Evolutionary conservation across 1,140 invertebrate species (phyloP).

Genomic region (Coboldia fuscipes): DNA sequence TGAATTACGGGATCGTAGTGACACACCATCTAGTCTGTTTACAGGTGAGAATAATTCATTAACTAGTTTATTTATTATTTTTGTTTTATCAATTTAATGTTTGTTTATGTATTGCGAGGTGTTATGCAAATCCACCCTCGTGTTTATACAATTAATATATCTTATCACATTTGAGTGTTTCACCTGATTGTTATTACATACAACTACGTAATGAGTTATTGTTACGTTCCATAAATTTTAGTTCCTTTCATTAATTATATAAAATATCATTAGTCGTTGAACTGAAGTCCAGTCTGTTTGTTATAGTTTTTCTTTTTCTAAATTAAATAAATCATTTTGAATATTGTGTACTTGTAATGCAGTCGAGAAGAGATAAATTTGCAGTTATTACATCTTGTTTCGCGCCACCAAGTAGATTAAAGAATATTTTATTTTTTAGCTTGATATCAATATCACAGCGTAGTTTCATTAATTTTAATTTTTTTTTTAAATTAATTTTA

Average conservation of each 20-base stretch:
- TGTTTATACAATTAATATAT: not conserved
- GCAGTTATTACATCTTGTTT: too few relatives aligned
- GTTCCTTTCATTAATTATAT: not conserved
- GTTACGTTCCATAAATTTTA: not conserved
- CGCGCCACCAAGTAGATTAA: too few relatives aligned
- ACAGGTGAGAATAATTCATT: not conserved
- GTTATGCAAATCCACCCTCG: not conserved
- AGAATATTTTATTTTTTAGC: too few relatives aligned
- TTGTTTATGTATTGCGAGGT: not conserved
- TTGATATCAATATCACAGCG: too few relatives aligned
- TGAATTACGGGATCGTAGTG: conserved; percentile 22
- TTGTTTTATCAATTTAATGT: not conserved
- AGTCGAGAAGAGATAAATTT: too few relatives aligned
- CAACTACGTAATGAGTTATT: not conserved
- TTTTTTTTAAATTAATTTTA: too few relatives aligned
- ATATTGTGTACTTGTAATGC: not conserved
- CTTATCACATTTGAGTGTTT: not conserved
- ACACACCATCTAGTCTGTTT: not conserved
- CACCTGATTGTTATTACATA: not conserved
- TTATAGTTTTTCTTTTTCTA: not conserved
- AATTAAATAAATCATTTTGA: not conserved
- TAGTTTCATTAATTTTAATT: too few relatives aligned
- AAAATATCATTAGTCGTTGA: not conserved
- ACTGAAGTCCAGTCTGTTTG: not conserved
- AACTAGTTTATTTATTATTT: not conserved